Percentiles rank a stretch among this genome's conserved stretches.
phyloP scores from a whole-genome alignment of 2,888 invertebrate genomes.

The Entomobrya multifasciata region DNA sequence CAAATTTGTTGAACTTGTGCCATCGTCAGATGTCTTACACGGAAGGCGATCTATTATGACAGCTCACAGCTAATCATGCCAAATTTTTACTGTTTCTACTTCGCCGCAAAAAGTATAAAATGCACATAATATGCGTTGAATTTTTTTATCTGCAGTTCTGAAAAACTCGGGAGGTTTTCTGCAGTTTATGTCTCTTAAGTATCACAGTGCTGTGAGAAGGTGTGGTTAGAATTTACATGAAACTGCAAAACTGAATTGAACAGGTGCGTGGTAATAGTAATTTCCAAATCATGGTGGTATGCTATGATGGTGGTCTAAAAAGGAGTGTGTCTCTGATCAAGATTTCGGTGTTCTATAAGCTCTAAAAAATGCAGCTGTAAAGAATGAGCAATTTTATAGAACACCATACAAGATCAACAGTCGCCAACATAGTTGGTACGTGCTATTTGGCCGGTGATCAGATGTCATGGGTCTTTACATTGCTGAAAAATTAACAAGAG shows the following conservation, averaged over 20 bases:
- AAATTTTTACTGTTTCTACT: background rate
- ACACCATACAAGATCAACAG: background rate
- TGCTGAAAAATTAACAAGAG: background rate
- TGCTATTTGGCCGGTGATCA: background rate
- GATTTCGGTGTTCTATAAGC: background rate
- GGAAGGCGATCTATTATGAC: background rate
- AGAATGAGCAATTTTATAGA: background rate
- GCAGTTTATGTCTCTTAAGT: background rate
- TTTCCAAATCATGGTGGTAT: background rate
- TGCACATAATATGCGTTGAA: background rate
- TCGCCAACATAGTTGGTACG: background rate
- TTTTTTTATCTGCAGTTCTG: background rate
- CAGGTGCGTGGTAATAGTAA: constrained; percentile 6
- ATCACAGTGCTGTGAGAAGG: background rate
- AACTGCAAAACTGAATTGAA: constrained; percentile 20
- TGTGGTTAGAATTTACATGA: constrained; percentile 10
- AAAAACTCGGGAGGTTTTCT: background rate
- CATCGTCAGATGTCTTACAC: background rate
- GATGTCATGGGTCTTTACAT: background rate
- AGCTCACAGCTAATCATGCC: constrained; percentile 23
- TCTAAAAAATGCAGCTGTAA: background rate
- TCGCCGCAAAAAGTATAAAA: background rate
- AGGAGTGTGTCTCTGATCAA: too few relatives aligned
- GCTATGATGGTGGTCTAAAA: constrained; percentile 16
- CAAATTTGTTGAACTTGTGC: background rate